A percentile compares a stretch with the other conserved stretches of the same genome.
These are phyloP conservation scores for Melospiza georgiana DNA, from an alignment of 2,113 vertebrate genomes.

Conservation along the genomic window DNA sequence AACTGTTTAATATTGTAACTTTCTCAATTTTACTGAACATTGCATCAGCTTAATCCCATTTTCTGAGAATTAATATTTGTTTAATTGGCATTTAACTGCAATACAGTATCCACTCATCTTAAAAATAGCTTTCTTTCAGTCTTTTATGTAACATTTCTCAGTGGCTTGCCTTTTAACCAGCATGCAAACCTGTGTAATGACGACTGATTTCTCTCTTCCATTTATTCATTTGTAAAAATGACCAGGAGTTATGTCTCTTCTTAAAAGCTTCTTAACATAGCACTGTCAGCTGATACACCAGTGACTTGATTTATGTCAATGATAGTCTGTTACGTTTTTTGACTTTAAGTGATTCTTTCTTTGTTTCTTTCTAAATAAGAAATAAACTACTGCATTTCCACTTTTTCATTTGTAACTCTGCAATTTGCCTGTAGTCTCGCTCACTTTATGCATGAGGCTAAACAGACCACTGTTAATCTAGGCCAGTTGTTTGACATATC, in stretches of 20 bases:
- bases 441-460: neutral
- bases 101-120: slow-evolving; percentile 9
- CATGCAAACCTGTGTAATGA: neutral
- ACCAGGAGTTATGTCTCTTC: neutral
- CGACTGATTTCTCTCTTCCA: slow-evolving; percentile 9
- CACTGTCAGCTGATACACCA: neutral
- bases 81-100: slow-evolving; percentile 49
- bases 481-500: slow-evolving; percentile 48
- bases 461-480: slow-evolving; percentile 53
- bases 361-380: slow-evolving; percentile 22
- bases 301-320: neutral
- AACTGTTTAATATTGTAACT: slow-evolving; percentile 24
- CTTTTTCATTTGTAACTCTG: slow-evolving; percentile 15
- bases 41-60: slow-evolving; percentile 45
- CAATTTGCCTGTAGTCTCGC: neutral
- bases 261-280: slow-evolving; percentile 29
- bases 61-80: slow-evolving; percentile 36
- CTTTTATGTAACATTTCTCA: slow-evolving; percentile 21
- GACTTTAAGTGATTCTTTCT: neutral
- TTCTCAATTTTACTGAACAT: slow-evolving; percentile 39
- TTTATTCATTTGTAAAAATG: neutral
- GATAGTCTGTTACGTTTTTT: neutral
- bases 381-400: neutral
- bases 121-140: slow-evolving; percentile 30
- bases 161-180: slow-evolving; percentile 25